Evolutionary conservation across 2,888 invertebrate genomes (phyloP).

Genomic region (Halictus ligatus): DNA sequence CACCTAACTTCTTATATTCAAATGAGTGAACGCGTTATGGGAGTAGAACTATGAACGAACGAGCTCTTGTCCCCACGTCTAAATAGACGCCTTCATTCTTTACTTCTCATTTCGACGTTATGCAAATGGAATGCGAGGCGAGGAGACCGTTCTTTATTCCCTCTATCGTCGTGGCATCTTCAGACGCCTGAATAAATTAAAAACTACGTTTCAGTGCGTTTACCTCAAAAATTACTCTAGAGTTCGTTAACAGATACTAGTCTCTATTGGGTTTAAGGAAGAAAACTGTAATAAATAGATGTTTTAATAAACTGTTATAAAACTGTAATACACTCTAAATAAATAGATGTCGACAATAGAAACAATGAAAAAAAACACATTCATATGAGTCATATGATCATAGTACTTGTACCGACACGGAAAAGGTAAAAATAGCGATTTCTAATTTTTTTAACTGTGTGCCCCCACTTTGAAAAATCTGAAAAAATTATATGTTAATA

Average conservation of each 20-base stretch:
- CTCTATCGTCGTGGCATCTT: constrained; percentile 44
- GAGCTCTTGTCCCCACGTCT: constrained; percentile 67
- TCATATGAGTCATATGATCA: too few relatives aligned
- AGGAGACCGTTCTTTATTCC: constrained; percentile 62
- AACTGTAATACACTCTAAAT: too few relatives aligned
- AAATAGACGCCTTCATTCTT: constrained; percentile 78
- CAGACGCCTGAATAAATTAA: constrained; percentile 58
- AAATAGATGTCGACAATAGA: too few relatives aligned
- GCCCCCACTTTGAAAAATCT: too few relatives aligned
- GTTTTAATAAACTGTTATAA: too few relatives aligned
- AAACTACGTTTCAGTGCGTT: constrained; percentile 35
- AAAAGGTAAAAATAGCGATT: too few relatives aligned
- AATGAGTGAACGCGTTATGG: constrained; percentile 75
- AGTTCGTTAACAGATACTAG: neutral
- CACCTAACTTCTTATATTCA: constrained; percentile 75
- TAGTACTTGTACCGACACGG: too few relatives aligned
- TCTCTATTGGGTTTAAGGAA: neutral
- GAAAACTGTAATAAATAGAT: neutral
- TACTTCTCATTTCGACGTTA: constrained; percentile 77
- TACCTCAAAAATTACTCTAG: constrained; percentile 15
- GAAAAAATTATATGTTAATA: too few relatives aligned
- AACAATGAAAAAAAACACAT: too few relatives aligned
- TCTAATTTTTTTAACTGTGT: too few relatives aligned
- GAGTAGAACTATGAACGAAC: constrained; percentile 71
- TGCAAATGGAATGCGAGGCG: constrained; percentile 74